Conservation (phyloP, 2,797 vertebrate genomes). For the Eidolon dupreanum region DNA sequence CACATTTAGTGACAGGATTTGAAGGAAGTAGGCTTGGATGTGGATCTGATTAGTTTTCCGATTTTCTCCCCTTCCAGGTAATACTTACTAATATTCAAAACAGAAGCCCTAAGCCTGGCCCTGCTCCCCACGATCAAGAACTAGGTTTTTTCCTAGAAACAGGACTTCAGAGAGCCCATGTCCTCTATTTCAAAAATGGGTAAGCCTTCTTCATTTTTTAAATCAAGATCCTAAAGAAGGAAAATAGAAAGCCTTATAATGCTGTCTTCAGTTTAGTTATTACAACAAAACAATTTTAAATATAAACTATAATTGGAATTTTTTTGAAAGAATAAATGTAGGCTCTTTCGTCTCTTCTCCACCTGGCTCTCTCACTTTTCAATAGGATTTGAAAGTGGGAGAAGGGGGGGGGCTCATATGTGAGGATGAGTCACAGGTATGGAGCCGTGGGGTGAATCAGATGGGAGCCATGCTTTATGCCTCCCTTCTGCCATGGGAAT, state of each 20-base stretch:
- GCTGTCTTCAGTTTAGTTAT: neutral
- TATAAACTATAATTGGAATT: neutral
- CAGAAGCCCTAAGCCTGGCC: conserved; percentile 97
- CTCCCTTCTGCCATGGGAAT: fast-evolving
- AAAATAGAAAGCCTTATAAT: conserved; percentile 14
- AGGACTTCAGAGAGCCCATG: conserved; percentile 97
- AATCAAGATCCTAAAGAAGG: conserved; percentile 28
- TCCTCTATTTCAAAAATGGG: conserved; percentile 99
- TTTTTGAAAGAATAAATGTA: neutral
- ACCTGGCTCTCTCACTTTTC: neutral
- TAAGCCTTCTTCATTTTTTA: conserved; percentile 83
- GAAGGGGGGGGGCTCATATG: neutral
- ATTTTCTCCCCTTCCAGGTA: conserved; percentile 86
- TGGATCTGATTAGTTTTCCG: conserved; percentile 62
- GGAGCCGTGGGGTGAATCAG: neutral
- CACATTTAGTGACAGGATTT: neutral
- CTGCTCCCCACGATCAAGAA: conserved; percentile 95
- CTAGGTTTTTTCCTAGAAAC: conserved; percentile 99
- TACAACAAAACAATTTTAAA: neutral
- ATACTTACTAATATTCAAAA: conserved; percentile 96
- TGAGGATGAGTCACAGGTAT: neutral
- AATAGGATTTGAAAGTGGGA: neutral
- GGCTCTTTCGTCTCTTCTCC: neutral
- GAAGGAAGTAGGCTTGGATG: neutral
- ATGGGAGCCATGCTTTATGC: fast-evolving